These are phyloP conservation scores for Hirtodrosophila confusa DNA, from an alignment of 2,888 invertebrate species.

Conservation along the genomic window DNA sequence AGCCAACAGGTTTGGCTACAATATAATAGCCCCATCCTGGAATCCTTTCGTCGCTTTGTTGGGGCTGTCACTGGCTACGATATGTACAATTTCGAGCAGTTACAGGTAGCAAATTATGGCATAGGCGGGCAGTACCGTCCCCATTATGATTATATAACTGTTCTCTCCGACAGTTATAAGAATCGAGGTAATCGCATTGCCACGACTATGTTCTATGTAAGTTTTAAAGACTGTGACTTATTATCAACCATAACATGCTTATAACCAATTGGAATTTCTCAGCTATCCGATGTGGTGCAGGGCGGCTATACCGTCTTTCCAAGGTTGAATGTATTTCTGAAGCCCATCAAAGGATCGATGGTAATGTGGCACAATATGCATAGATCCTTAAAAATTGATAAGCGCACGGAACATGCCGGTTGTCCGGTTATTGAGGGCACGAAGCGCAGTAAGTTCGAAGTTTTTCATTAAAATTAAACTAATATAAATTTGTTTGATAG, in stretches of 20 bases:
- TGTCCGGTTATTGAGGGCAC: constrained; percentile 97
- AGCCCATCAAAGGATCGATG: constrained; percentile 94
- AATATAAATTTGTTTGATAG: constrained; percentile 81
- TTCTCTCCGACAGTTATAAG: accelerated
- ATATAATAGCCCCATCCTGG: constrained; percentile 40
- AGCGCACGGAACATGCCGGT: constrained; percentile 95
- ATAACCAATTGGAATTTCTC: neutral
- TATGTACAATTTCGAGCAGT: constrained; percentile 93
- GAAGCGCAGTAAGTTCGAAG: constrained; percentile 92
- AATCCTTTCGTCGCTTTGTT: constrained; percentile 31
- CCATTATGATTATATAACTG: constrained; percentile 93
- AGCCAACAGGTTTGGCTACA: constrained; percentile 72
- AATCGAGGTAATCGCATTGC: constrained; percentile 90
- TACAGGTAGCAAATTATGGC: constrained; percentile 99
- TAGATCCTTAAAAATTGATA: constrained; percentile 93
- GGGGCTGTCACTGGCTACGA: constrained; percentile 93
- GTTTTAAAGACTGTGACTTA: constrained; percentile 82
- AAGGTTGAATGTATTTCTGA: constrained; percentile 91
- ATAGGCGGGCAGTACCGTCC: constrained; percentile 99
- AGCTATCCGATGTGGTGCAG: constrained; percentile 98
- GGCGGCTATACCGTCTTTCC: constrained; percentile 99
- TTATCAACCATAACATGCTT: neutral
- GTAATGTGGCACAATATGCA: constrained; percentile 97
- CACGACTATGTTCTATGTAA: constrained; percentile 96
- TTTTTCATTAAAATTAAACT: too few species aligned